Conservation (phyloP, 1,140 invertebrate genomes). For the Aphelinus certus region DNA sequence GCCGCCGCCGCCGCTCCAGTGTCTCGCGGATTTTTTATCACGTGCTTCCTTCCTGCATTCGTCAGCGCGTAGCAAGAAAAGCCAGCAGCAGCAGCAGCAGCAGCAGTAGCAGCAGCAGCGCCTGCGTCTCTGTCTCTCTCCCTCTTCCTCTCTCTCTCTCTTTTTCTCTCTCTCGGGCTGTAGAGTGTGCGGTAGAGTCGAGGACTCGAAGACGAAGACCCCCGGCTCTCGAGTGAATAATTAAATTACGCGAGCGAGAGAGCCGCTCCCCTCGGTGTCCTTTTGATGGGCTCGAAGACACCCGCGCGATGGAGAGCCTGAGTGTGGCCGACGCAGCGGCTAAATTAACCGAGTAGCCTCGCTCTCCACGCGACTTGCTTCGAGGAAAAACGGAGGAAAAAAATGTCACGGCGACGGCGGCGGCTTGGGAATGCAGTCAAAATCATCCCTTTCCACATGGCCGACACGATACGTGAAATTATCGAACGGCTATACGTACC, state of each 20-base stretch:
- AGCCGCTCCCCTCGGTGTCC: conserved; percentile 5
- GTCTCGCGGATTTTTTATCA: conserved; percentile 37
- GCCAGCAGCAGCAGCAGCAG: neutral
- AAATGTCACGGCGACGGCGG: neutral
- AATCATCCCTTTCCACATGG: too few species aligned
- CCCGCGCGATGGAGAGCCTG: conserved; percentile 16
- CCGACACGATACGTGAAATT: too few species aligned
- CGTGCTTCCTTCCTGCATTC: conserved; percentile 37
- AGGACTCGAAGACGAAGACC: conserved; percentile 7
- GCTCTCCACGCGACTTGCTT: neutral
- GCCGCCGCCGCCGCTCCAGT: conserved; percentile 6
- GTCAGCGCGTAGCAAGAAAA: conserved; percentile 23
- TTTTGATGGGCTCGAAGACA: conserved; percentile 26
- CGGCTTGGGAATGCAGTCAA: neutral
- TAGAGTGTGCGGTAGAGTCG: neutral
- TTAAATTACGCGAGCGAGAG: conserved; percentile 39
- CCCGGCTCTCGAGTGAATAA: conserved; percentile 37
- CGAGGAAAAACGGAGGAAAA: conserved; percentile 7
- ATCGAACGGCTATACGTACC: too few species aligned
- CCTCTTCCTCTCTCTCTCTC: conserved; percentile 19
- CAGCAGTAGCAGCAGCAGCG: neutral
- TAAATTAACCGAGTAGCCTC: conserved; percentile 18
- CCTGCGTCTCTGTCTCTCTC: neutral
- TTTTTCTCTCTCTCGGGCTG: conserved; percentile 20
- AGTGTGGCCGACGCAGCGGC: conserved; percentile 27